phyloP scores from a whole-genome alignment of 2,113 vertebrate species.

The Butastur rufipennis region DNA sequence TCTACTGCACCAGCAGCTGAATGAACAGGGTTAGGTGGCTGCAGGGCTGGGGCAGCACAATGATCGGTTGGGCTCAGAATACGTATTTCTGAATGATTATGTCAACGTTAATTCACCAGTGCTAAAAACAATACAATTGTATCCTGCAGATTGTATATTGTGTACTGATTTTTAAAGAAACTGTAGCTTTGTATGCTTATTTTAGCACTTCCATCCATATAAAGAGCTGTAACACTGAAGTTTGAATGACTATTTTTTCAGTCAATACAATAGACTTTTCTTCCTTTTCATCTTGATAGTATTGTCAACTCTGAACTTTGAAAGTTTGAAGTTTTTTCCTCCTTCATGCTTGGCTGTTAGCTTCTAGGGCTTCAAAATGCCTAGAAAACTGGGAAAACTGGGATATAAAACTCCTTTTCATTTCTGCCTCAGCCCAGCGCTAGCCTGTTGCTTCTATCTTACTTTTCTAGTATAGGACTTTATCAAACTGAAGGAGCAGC shows the following conservation, averaged over 20 bases:
- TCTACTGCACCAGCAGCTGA: neutral
- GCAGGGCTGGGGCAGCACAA: neutral
- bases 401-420: neutral
- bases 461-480: neutral
- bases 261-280: constrained; percentile 38
- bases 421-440: neutral
- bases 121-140: constrained; percentile 1
- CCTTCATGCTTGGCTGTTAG: neutral
- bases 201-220: constrained; percentile 52
- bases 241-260: constrained; percentile 40
- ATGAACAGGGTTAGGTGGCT: neutral
- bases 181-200: constrained; percentile 47
- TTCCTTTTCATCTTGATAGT: neutral
- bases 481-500: neutral
- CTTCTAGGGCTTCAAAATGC: neutral
- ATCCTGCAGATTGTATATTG: constrained; percentile 40
- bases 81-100: neutral
- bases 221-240: neutral
- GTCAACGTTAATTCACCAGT: neutral
- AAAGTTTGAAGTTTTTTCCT: neutral
- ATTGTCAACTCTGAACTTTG: constrained; percentile 21
- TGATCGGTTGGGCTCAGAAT: neutral
- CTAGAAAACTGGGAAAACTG: neutral
- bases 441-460: neutral
- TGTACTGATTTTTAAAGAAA: neutral